These are phyloP conservation scores for Vultur gryphus DNA, from an alignment of 2,797 vertebrate species.

Conservation along the genomic window DNA sequence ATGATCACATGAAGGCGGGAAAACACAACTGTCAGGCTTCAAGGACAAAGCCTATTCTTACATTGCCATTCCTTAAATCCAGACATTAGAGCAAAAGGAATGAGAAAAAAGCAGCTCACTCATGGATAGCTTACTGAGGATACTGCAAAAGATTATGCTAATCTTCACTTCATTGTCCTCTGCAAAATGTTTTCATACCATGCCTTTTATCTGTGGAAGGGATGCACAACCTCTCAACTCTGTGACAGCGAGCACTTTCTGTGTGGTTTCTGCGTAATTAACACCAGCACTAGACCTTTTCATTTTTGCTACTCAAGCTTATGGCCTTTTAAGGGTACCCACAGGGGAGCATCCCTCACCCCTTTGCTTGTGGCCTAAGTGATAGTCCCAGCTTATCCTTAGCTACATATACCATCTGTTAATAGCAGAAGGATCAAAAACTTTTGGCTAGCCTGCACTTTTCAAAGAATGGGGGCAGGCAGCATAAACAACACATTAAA, in stretches of 20 bases:
- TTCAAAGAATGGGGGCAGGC: constrained; percentile 66
- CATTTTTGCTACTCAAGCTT: constrained; percentile 99
- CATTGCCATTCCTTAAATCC: constrained; percentile 86
- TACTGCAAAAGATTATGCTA: constrained; percentile 99
- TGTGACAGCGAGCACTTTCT: constrained; percentile 98
- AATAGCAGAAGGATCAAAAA: constrained; percentile 89
- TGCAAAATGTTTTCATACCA: constrained; percentile 99
- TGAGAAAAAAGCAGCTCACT: constrained; percentile 85
- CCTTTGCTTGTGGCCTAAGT: constrained; percentile 86
- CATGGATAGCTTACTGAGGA: constrained; percentile 97
- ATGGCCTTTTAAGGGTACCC: constrained; percentile 97
- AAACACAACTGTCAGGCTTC: constrained; percentile 91
- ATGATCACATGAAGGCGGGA: constrained; percentile 96
- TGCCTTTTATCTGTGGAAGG: constrained; percentile 99
- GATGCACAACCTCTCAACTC: constrained; percentile 99
- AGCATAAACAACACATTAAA: constrained; percentile 59
- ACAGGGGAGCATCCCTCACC: constrained; percentile 90
- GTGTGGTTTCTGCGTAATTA: constrained; percentile 99
- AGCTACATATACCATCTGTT: constrained; percentile 96
- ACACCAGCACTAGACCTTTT: constrained; percentile 98
- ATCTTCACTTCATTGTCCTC: constrained; percentile 94
- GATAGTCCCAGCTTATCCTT: constrained; percentile 84
- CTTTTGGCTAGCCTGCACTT: constrained; percentile 80
- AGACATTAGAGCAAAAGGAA: constrained; percentile 87
- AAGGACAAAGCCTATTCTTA: constrained; percentile 89